Conservation (phyloP, 1,140 invertebrate species). For the Macrobrachium nipponense region DNA sequence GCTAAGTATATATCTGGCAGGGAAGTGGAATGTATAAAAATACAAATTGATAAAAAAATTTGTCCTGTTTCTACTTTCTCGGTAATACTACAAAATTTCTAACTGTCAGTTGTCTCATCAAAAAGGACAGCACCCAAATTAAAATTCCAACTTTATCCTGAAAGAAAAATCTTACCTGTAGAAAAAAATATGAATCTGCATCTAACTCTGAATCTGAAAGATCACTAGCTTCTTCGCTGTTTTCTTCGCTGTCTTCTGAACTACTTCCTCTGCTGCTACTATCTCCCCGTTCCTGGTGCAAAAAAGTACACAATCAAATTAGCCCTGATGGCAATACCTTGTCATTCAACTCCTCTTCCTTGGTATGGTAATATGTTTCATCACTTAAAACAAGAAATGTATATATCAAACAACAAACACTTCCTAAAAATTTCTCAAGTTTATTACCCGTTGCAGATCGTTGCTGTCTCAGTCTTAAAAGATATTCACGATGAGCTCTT, state of each 20-base stretch:
- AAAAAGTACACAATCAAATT: neutral
- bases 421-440: neutral
- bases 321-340: neutral
- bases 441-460: slow-evolving; percentile 71
- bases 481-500: slow-evolving; percentile 83
- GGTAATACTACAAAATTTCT: no score
- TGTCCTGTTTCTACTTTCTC: no score
- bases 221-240: slow-evolving; percentile 81
- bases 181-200: slow-evolving; percentile 87
- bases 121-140: neutral
- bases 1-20: no score
- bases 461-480: slow-evolving; percentile 81
- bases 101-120: no score
- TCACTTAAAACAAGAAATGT: neutral
- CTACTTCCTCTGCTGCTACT: slow-evolving; percentile 64
- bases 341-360: neutral
- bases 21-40: no score
- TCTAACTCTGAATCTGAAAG: slow-evolving; percentile 87
- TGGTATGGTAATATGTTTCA: neutral
- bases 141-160: neutral
- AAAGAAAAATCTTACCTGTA: slow-evolving; percentile 65
- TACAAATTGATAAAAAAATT: no score
- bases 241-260: slow-evolving; percentile 68
- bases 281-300: slow-evolving; percentile 38
- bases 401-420: neutral